These are phyloP conservation scores for Galaxias olidus DNA, from an alignment of 2,797 vertebrate species.

Conservation along the genomic window DNA sequence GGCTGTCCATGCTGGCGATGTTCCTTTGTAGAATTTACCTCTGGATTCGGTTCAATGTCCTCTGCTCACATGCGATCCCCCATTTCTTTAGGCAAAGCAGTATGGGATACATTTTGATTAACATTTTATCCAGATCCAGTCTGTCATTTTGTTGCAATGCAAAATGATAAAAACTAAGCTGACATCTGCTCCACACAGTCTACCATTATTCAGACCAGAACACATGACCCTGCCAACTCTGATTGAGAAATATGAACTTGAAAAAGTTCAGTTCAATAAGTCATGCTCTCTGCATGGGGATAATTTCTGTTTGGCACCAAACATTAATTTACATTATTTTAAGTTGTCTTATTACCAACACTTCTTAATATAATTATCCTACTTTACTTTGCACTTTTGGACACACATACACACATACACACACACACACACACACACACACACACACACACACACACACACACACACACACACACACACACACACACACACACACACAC, in stretches of 20 bases:
- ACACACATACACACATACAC: too few relatives aligned
- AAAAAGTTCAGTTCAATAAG: neutral
- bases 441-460: too few relatives aligned
- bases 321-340: neutral
- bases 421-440: too few relatives aligned
- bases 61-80: too few relatives aligned
- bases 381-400: too few relatives aligned
- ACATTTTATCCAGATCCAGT: too few relatives aligned
- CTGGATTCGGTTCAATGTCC: neutral
- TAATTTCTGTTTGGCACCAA: neutral
- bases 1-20: slow-evolving; percentile 41
- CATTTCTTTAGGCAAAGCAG: too few relatives aligned
- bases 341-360: too few relatives aligned
- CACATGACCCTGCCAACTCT: neutral
- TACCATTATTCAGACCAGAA: neutral
- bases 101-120: too few relatives aligned
- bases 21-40: slow-evolving; percentile 9
- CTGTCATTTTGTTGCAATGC: too few relatives aligned
- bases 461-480: slow-evolving; percentile 1
- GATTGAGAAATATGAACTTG: slow-evolving; percentile 12
- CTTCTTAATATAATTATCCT: too few relatives aligned
- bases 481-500: neutral
- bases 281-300: neutral
- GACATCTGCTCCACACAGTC: slow-evolving; percentile 7
- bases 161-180: too few relatives aligned